Conservation (phyloP, 37 sponge, comb jelly and placozoan species). For the Cliona cf. orientalis region DNA sequence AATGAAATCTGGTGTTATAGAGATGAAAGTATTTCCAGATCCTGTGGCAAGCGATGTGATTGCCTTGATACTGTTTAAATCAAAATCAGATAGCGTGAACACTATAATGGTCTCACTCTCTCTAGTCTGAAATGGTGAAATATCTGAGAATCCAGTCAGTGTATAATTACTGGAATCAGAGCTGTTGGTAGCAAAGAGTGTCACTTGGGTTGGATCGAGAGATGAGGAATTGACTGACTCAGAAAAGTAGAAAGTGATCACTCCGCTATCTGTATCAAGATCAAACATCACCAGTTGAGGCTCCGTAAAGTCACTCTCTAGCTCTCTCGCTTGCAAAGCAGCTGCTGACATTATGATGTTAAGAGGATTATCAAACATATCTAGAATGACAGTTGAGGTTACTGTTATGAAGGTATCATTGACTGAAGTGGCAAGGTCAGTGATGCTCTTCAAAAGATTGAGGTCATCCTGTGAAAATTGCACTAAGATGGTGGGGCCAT, state of each 20-base stretch:
- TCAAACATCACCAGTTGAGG: constrained; percentile 64
- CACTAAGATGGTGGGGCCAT: constrained; percentile 42
- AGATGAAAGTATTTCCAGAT: constrained; percentile 58
- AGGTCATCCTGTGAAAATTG: constrained; percentile 59
- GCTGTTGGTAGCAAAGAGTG: constrained; percentile 29
- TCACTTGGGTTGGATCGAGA: constrained; percentile 59
- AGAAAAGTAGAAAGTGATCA: constrained; percentile 72
- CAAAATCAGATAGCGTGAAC: constrained; percentile 56
- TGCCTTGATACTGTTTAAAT: constrained; percentile 72
- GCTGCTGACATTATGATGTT: neutral
- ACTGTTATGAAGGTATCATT: constrained; percentile 76
- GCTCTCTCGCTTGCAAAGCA: constrained; percentile 43
- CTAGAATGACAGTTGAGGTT: constrained; percentile 28
- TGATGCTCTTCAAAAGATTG: constrained; percentile 69
- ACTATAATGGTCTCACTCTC: constrained; percentile 36
- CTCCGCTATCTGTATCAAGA: constrained; percentile 72
- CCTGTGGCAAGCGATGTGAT: constrained; percentile 62
- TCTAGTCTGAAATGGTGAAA: neutral
- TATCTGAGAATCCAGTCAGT: constrained; percentile 25
- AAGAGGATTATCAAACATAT: constrained; percentile 78
- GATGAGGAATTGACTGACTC: constrained; percentile 79
- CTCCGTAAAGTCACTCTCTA: constrained; percentile 49
- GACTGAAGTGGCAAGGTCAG: constrained; percentile 59
- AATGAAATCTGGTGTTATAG: constrained; percentile 56
- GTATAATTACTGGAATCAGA: constrained; percentile 14